These are phyloP conservation scores for Rhabdomys dilectus DNA, from an alignment of 2,113 vertebrate species.

Conservation along the genomic window DNA sequence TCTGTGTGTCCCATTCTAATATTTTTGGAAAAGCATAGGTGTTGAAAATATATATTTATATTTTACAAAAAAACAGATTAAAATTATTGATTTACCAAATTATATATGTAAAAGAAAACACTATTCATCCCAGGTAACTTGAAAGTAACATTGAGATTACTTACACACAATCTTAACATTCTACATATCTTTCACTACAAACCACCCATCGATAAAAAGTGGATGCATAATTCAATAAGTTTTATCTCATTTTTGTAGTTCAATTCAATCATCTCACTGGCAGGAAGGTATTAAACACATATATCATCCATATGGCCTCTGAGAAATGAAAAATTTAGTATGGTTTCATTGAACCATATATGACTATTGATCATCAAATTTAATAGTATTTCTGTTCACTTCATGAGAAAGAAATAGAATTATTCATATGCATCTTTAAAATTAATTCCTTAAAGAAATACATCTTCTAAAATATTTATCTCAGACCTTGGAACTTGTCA, in stretches of 20 bases:
- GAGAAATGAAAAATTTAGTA: not conserved
- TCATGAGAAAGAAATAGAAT: not conserved
- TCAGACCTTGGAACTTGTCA: not conserved
- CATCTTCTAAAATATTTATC: not conserved
- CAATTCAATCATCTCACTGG: not conserved
- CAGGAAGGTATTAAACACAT: not conserved
- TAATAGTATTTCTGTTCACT: constrained; percentile 29
- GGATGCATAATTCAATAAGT: not conserved
- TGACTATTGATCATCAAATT: not conserved
- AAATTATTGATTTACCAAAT: constrained; percentile 10
- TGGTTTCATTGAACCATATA: not conserved
- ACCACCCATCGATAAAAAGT: not conserved
- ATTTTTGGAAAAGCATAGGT: not conserved
- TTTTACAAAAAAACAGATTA: not conserved
- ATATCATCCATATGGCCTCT: not conserved
- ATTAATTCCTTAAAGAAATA: not conserved
- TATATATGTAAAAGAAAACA: not conserved
- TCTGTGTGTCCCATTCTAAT: not conserved
- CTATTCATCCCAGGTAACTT: not conserved
- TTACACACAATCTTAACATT: not conserved
- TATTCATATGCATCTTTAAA: not conserved
- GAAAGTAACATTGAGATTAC: not conserved
- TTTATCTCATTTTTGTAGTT: constrained; percentile 42
- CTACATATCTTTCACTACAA: constrained; percentile 35
- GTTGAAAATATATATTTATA: not conserved